A percentile compares a stretch with the other conserved stretches of the same genome.
phyloP scores from a whole-genome alignment of 2,888 invertebrate genomes.

The Tubiluchus corallicola region DNA sequence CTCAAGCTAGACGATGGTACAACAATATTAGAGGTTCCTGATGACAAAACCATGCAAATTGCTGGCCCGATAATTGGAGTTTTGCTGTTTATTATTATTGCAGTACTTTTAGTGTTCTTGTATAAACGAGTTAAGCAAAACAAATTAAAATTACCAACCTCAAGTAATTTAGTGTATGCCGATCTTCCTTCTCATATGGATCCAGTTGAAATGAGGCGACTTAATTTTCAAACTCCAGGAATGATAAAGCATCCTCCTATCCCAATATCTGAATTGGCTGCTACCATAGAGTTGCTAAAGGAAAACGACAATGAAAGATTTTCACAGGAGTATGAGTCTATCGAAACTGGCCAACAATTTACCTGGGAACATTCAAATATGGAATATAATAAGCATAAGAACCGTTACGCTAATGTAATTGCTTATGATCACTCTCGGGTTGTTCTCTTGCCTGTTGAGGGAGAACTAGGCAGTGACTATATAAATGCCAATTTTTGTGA shows the following conservation, averaged over 20 bases:
- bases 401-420: conserved; percentile 96
- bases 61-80: too few relatives aligned
- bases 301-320: conserved; percentile 90
- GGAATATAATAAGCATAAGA: conserved; percentile 97
- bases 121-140: too few relatives aligned
- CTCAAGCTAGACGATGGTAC: too few relatives aligned
- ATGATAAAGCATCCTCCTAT: conserved; percentile 97
- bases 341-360: conserved; percentile 97
- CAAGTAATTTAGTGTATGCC: too few relatives aligned
- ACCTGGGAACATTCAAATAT: conserved; percentile 98
- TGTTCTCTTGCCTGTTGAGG: conserved; percentile 70
- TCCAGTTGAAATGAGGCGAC: conserved; percentile 82
- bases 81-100: too few relatives aligned
- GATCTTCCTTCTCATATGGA: conserved; percentile 47
- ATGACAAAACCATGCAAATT: too few relatives aligned
- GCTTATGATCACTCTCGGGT: conserved; percentile 97
- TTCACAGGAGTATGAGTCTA: conserved; percentile 94
- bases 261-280: conserved; percentile 72
- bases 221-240: conserved; percentile 91
- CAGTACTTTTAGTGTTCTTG: too few relatives aligned
- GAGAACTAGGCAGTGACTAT: conserved; percentile 80
- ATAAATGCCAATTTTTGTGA: conserved; percentile 99
- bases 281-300: conserved; percentile 88
- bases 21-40: too few relatives aligned
- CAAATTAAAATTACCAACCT: too few relatives aligned